Percentiles rank a stretch among this genome's conserved stretches.
phyloP scores from a whole-genome alignment of 2,113 vertebrate species.

The Tetrax tetrax region DNA sequence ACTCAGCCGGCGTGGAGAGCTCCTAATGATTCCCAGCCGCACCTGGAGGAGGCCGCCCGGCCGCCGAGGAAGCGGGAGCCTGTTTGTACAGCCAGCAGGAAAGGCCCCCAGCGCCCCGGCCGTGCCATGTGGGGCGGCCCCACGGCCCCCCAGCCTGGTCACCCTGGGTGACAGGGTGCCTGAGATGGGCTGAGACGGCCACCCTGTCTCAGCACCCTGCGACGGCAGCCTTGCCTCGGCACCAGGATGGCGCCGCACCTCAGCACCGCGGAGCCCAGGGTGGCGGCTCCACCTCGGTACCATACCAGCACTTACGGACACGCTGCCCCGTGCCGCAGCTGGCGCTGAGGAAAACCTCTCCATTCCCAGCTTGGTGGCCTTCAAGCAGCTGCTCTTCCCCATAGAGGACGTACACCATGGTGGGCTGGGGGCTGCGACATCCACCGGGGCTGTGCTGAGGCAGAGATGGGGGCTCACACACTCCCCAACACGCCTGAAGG shows the following conservation, averaged over 20 bases:
- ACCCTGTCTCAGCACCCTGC: background rate
- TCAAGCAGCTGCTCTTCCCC: background rate
- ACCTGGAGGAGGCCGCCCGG: conserved; percentile 48
- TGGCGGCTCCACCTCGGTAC: too few relatives aligned
- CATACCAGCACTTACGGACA: fast-evolving
- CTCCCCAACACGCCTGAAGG: background rate
- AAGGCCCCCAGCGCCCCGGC: background rate
- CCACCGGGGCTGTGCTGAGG: background rate
- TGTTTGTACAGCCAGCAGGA: background rate
- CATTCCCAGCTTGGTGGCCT: fast-evolving
- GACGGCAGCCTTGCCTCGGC: fast-evolving
- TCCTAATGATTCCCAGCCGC: conserved; percentile 67
- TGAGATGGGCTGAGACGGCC: background rate
- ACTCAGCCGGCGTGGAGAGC: conserved; percentile 9
- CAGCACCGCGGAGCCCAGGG: too few relatives aligned
- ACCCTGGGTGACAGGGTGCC: background rate
- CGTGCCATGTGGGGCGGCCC: fast-evolving
- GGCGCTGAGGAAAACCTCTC: background rate
- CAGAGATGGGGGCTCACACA: fast-evolving
- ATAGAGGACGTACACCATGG: fast-evolving
- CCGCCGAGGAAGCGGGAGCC: background rate
- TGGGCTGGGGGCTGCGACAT: background rate
- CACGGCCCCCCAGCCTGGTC: background rate
- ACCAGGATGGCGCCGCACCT: too few relatives aligned
- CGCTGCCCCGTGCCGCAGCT: fast-evolving